Conservation (phyloP, 1,140 invertebrate genomes). For the Procambarus clarkii region DNA sequence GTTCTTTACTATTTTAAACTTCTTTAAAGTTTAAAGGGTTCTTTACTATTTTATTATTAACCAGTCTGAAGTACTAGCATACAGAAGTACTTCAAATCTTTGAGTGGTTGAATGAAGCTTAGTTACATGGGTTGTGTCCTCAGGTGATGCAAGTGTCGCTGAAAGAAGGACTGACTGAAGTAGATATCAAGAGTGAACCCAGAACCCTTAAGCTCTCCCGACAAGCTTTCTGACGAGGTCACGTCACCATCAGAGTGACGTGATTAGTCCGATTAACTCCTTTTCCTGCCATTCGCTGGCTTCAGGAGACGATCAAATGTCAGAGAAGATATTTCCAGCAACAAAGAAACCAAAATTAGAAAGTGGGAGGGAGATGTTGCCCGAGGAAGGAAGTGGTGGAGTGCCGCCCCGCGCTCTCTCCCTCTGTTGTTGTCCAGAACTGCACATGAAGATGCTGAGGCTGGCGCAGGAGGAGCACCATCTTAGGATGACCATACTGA, state of each 20-base stretch:
- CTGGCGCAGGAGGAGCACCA: conserved; percentile 32
- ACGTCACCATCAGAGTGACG: not conserved
- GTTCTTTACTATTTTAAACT: too few relatives aligned
- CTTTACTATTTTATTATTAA: too few relatives aligned
- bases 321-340: not conserved
- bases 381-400: not conserved
- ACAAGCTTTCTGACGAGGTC: not conserved
- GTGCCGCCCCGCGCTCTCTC: not conserved
- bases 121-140: not conserved
- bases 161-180: conserved; percentile 25
- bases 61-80: too few relatives aligned
- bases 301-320: not conserved
- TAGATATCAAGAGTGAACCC: conserved; percentile 21
- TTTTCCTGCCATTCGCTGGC: not conserved
- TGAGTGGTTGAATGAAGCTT: too few relatives aligned
- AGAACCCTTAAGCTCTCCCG: not conserved
- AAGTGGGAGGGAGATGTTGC: not conserved
- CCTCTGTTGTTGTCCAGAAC: conserved; percentile 31
- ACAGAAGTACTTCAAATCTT: too few relatives aligned
- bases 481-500: conserved; percentile 11
- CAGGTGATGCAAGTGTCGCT: conserved; percentile 51
- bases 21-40: too few relatives aligned
- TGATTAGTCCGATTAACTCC: not conserved
- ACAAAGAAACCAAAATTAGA: not conserved
- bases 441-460: not conserved